Evolutionary conservation across 1,140 invertebrate species (phyloP), one percentile per base, ranked within the genome.

Genomic region (Hyposmocoma kahamanoa): DNA sequence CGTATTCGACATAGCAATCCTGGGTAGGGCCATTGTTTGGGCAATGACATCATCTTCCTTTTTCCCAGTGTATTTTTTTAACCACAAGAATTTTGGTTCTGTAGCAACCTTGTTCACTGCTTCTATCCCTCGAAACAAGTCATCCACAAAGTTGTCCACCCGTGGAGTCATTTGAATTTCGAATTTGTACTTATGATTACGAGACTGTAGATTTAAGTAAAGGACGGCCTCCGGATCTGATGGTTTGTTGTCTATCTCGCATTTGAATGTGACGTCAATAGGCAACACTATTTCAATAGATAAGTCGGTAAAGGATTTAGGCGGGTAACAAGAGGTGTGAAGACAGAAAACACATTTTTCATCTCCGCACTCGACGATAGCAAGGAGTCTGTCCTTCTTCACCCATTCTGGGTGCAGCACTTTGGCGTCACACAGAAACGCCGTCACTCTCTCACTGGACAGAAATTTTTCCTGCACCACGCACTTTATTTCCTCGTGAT

Each of bases 221-320:
- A 87, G 68, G 38, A 87, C 72, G 43, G 73, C 76, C 55, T 86
- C 84, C 28, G 78, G 71, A 46, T 86, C 69, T 41, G 72, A 71
- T 32, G 81, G 83, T 47, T 82, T 85, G 53, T 87, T 86, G 61
- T 87, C 90, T 69, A 93, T 91, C 87, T 93, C 90, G 87, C 91
- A 94, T 71, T 90, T 90, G 79, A 95, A 94, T 61, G 90, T 90
- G 56, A 89, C 87, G 82, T 94, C 90, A 42, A 95, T 90, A n/a
- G 93, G 92, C 57, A 95, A 84, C 32, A 92, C 88, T 67, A 89
- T 89, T 80, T 94, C 92, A 66, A 94, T 88, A 6, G 90, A 89
- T 53, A 94, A 78, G 79, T 94, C 92, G 17, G 90, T 90, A 50
- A 92, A 90, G 19, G 89, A 88, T 74, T 88, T 88, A 9, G 92